phyloP scores from a whole-genome alignment of 1,140 invertebrate genomes.

The Drosophila elegans region DNA sequence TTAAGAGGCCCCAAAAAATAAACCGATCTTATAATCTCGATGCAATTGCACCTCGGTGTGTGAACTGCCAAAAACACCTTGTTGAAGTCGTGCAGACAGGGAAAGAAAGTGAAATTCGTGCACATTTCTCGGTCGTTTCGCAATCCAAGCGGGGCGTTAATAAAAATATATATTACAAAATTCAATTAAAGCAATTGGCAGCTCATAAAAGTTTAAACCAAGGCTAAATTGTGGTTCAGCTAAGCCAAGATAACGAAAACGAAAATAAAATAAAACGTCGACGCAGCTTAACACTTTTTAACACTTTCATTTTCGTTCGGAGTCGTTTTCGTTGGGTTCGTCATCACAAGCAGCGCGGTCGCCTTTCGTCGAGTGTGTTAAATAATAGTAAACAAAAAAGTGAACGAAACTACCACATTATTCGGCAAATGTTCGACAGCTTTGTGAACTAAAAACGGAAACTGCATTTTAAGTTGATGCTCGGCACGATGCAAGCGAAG shows the following conservation, averaged over 20 bases:
- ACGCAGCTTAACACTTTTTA: conserved; percentile 51
- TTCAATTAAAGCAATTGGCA: conserved; percentile 54
- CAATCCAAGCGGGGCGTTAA: conserved; percentile 24
- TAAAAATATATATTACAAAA: conserved; percentile 69
- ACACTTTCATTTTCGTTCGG: conserved; percentile 75
- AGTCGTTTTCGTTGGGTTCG: conserved; percentile 41
- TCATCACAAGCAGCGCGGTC: conserved; percentile 34
- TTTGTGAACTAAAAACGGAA: conserved; percentile 36
- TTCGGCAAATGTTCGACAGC: conserved; percentile 42
- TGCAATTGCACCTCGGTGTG: conserved; percentile 29
- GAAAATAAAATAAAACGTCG: conserved; percentile 25
- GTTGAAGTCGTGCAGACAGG: conserved; percentile 20
- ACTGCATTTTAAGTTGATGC: conserved; percentile 39
- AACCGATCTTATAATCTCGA: conserved; percentile 4
- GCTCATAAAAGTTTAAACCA: conserved; percentile 40
- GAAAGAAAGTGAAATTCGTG: conserved; percentile 43
- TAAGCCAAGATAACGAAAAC: conserved; percentile 23
- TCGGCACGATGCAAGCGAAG: conserved; percentile 62
- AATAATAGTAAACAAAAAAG: conserved; percentile 76
- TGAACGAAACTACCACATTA: conserved; percentile 44
- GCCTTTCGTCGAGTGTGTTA: conserved; percentile 71
- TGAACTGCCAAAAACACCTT: conserved; percentile 15
- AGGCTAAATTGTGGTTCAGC: conserved; percentile 34
- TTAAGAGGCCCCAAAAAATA: conserved; percentile 15
- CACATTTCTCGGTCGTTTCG: conserved; percentile 27